Evolutionary conservation across 1,140 invertebrate species (phyloP).

Genomic region (Brachionus koreanus): DNA sequence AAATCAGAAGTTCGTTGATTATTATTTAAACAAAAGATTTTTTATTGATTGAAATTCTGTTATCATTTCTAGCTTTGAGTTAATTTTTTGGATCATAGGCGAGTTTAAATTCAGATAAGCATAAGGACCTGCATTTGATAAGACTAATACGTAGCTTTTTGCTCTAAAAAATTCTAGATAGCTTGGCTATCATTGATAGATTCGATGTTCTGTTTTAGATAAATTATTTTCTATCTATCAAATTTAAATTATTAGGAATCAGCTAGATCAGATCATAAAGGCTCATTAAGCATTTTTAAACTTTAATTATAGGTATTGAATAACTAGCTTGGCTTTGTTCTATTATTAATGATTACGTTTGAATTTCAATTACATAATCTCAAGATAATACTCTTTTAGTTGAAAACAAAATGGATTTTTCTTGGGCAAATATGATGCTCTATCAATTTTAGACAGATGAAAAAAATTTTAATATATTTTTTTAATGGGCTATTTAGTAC

Average conservation of each 20-base stretch:
- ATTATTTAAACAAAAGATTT: not conserved
- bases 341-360: not conserved
- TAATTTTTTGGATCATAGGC: not conserved
- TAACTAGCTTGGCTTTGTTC: not conserved
- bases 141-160: not conserved
- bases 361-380: not conserved
- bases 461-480: not conserved
- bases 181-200: not conserved
- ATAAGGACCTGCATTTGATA: not conserved
- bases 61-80: constrained; percentile 2
- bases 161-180: not conserved
- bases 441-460: constrained; percentile 4
- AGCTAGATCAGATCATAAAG: not conserved
- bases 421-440: not conserved
- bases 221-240: not conserved
- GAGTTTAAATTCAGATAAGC: not conserved
- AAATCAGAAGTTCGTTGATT: not conserved
- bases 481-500: not conserved
- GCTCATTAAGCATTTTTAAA: not conserved
- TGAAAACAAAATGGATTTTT: not conserved
- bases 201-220: not conserved
- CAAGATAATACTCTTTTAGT: not conserved
- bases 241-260: not conserved
- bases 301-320: not conserved
- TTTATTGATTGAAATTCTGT: not conserved